These are phyloP conservation scores for Actias luna DNA, from an alignment of 2,888 invertebrate genomes.

Conservation along the genomic window DNA sequence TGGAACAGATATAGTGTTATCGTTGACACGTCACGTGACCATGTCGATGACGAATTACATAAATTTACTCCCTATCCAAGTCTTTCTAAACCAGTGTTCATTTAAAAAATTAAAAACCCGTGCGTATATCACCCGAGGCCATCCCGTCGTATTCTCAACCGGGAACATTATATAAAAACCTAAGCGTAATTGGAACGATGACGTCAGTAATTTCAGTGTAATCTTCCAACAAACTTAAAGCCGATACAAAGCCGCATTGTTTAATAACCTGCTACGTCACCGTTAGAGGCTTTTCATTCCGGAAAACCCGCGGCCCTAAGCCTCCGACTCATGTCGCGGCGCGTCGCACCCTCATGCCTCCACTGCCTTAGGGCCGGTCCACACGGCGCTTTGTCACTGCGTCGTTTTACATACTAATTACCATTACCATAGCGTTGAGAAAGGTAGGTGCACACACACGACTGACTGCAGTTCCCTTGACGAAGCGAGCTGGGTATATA, in stretches of 20 bases:
- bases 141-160: neutral
- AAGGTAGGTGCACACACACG: too few species aligned
- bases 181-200: neutral
- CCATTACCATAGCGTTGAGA: too few species aligned
- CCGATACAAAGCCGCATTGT: conserved; percentile 46
- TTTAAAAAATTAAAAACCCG: neutral
- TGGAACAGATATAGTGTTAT: too few species aligned
- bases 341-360: neutral
- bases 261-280: conserved; percentile 43
- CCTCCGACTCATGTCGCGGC: too few species aligned
- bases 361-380: neutral
- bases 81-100: too few species aligned
- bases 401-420: too few species aligned
- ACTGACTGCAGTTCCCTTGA: too few species aligned
- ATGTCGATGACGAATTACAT: too few species aligned
- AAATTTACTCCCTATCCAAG: too few species aligned
- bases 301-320: neutral
- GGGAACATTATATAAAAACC: neutral
- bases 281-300: conserved; percentile 2
- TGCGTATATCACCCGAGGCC: neutral
- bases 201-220: conserved; percentile 25
- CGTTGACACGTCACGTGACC: too few species aligned
- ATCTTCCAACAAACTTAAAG: conserved; percentile 44
- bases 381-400: too few species aligned
- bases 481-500: too few species aligned